Conservation (phyloP, 2,113 vertebrate species). For the Ailuropoda melanoleuca region DNA sequence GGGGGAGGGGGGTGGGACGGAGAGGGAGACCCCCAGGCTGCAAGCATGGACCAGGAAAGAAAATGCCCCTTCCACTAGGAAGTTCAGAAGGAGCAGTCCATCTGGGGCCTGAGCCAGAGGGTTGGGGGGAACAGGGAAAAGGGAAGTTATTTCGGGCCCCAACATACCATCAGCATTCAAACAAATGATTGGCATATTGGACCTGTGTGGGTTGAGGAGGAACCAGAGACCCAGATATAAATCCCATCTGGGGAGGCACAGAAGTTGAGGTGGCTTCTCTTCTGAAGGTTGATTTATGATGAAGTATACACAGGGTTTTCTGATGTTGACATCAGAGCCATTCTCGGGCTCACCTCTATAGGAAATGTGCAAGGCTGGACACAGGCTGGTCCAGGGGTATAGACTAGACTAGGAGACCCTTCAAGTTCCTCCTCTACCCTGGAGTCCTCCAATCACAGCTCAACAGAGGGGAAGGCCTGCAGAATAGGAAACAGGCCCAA, state of each 20-base stretch:
- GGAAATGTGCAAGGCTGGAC: constrained; percentile 2
- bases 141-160: not conserved
- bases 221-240: constrained; percentile 26
- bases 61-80: not conserved
- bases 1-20: rapidly evolving
- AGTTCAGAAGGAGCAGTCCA: not conserved
- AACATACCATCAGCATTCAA: not conserved
- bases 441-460: not conserved
- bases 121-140: not conserved
- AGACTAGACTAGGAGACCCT: not conserved
- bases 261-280: not conserved
- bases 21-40: not conserved
- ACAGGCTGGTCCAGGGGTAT: not conserved
- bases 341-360: not conserved
- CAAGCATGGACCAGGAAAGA: not conserved
- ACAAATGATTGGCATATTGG: not conserved
- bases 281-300: not conserved
- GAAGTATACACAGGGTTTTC: not conserved
- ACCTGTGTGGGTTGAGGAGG: not conserved
- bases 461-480: not conserved
- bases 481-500: not conserved
- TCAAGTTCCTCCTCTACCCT: not conserved
- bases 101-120: not conserved
- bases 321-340: not conserved
- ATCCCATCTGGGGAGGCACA: not conserved